These are phyloP conservation scores for Dolichomitus sp. DNA, from an alignment of 2,888 invertebrate species.

Conservation along the genomic window DNA sequence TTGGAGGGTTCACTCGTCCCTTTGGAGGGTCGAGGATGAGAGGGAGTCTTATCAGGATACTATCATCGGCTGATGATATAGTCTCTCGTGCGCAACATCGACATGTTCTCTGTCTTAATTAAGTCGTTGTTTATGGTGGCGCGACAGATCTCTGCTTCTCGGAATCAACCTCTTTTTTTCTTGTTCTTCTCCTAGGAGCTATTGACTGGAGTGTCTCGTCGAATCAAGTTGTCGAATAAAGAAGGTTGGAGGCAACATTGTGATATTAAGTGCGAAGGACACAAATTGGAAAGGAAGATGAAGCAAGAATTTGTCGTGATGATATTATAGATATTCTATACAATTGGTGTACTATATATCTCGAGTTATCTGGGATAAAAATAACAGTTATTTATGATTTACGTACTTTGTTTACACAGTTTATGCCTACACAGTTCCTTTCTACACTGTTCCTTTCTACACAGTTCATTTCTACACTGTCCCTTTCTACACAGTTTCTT, in stretches of 20 bases:
- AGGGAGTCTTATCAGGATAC: slow-evolving; percentile 33
- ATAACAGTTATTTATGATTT: too few relatives aligned
- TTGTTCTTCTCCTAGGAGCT: neutral
- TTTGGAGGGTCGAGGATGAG: slow-evolving; percentile 4
- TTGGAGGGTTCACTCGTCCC: neutral
- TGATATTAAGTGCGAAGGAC: neutral
- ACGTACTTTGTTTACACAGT: too few relatives aligned
- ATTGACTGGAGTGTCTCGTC: slow-evolving; percentile 2
- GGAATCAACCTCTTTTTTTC: neutral
- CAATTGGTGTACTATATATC: too few relatives aligned
- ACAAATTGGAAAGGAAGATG: neutral
- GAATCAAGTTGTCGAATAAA: neutral
- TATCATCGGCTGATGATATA: slow-evolving; percentile 40
- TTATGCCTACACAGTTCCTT: too few relatives aligned
- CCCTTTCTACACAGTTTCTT: too few relatives aligned
- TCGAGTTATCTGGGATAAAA: too few relatives aligned
- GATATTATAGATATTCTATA: too few relatives aligned
- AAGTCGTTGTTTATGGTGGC: slow-evolving; percentile 67
- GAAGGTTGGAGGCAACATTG: neutral
- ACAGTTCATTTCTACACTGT: too few relatives aligned
- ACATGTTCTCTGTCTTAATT: slow-evolving; percentile 70
- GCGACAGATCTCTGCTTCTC: neutral
- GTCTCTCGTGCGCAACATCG: slow-evolving; percentile 15
- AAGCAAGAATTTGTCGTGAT: too few relatives aligned
- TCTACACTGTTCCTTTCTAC: too few relatives aligned